Evolutionary conservation across 2,113 vertebrate species (phyloP), one percentile per base, ranked within the genome.

Genomic region (Coturnix japonica): DNA sequence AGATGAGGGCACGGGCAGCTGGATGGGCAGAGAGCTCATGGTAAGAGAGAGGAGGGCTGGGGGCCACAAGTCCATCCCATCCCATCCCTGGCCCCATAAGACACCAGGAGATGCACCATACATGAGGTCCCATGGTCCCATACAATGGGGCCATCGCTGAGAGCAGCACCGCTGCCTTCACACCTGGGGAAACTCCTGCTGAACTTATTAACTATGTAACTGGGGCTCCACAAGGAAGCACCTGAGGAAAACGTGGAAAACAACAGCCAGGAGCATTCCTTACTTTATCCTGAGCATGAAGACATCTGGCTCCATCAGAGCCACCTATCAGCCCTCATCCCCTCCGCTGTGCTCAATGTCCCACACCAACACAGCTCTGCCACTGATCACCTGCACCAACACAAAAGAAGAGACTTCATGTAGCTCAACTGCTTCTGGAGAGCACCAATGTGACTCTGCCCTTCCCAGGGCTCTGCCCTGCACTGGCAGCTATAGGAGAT

Each of bases 11-110:
- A 9, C 0, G 41, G 82, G n/a, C 3, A 37, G 72, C 47, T 0
- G 0, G 60, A 49, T 1, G 0, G 39, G 39, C 0, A 56, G 46
- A 0, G 0, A 4, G 30, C 54, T 16, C 0, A 0, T 39, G 13
- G 31, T 21, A 64, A 21, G 22, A 57, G 21, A 11, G 14, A 85
- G 4, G 6, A 60, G 8, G 9, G 37, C 20, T 53, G 18, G 47
- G 41, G 43, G 15, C 46, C 67, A 67, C 37, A 53, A 46, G 22
- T 33, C n/a, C 57, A 41, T 37, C 46, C 72, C 60, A 23, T 6
- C 19, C 31, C 46, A 43, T 9, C 6, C 33, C 23, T 23, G 9
- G 15, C 8, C 30, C 46, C 46, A 47, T 13, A 61, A 39, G 59
- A n/a, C 39, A 53, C 13, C 39, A 47, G 26, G 26, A 72, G 46